Base-by-base conservation (phyloP, 1,140 invertebrate species). In the Cryptotermes secundus region DNA sequence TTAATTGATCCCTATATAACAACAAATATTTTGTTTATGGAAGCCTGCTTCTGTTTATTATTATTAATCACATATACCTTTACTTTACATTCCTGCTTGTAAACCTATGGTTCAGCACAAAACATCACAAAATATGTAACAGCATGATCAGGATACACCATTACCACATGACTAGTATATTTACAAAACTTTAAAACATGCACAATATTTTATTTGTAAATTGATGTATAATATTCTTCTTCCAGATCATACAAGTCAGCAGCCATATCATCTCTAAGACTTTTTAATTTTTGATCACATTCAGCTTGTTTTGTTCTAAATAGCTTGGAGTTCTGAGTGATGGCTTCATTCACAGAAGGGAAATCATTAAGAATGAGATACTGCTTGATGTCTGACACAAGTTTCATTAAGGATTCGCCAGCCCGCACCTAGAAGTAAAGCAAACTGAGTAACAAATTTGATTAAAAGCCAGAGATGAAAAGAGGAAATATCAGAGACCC, bases 331-430 rank as follows among this genome's bases (percentile, higher is more conserved):
- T 98, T 98, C 87, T 96, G 94, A 22, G 95, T 94, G 85, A 99
- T 99, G 1, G 97, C 96, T 89, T 99, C 97, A 90, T 99, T 99
- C 0, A 99, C 97, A 1, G 97, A 98, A 45, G 97, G 97, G 88
- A 99, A 99, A 89, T 99, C 98, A 90, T 99, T 99, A 22, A 99
- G 91, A 86, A 99, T 99, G 34, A 99, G 90, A 89, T 98, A 99
- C 87, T 99, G 97, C 88, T 99, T 99, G 26, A 99, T 96, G 89
- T 99, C 97, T 0, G 97, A 97, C 9, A 99, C 97, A 9, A 99
- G 90, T 90, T 99, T 99, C 95, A 99, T 98, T 24, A 99, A 89
- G 0, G 97, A 98, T 91, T 99, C 97, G 3, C 97, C 97, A 86
- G 98, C 98, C 87, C 97, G 91, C 0, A 98, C 96, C 86, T 85